Conservation (phyloP, 2,888 invertebrate species). For the Sinopyrophorus schimmeli region DNA sequence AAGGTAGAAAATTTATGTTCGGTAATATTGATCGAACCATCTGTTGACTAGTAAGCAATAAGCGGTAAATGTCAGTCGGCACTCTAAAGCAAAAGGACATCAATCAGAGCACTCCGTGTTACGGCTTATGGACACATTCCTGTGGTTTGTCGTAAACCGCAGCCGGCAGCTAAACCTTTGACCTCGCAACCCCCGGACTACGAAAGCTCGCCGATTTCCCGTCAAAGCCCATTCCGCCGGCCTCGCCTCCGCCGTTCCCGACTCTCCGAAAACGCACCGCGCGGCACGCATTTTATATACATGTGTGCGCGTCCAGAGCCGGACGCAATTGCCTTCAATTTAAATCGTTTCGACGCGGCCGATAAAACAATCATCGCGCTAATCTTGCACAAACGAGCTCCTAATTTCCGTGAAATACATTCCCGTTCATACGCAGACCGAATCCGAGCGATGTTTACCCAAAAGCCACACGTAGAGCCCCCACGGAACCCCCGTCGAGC, state of each 20-base stretch:
- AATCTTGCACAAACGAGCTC: conserved; percentile 32
- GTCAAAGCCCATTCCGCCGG: conserved; percentile 3
- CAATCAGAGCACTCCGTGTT: conserved; percentile 30
- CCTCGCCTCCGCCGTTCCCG: too few species aligned
- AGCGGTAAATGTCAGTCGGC: conserved; percentile 32
- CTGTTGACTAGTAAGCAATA: conserved; percentile 27
- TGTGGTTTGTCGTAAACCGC: conserved; percentile 33
- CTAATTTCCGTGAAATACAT: conserved; percentile 33
- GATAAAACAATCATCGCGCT: conserved; percentile 34
- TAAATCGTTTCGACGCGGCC: conserved; percentile 32
- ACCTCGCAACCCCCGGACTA: conserved; percentile 28
- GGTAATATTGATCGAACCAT: conserved; percentile 25
- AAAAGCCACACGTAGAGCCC: conserved; percentile 26
- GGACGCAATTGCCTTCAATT: conserved; percentile 29
- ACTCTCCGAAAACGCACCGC: too few species aligned
- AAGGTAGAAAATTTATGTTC: conserved; percentile 17
- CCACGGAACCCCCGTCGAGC: conserved; percentile 11
- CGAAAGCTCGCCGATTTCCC: conserved; percentile 16
- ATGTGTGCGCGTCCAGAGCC: too few species aligned
- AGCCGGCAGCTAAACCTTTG: conserved; percentile 33
- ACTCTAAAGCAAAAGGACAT: conserved; percentile 28
- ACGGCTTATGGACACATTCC: conserved; percentile 33
- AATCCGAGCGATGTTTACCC: conserved; percentile 31
- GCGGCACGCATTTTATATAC: too few species aligned
- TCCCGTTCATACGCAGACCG: conserved; percentile 29